Evolutionary conservation across 2,888 invertebrate genomes (phyloP), one percentile per base, ranked within the genome.

Genomic region (Eumerus sabulonum): DNA sequence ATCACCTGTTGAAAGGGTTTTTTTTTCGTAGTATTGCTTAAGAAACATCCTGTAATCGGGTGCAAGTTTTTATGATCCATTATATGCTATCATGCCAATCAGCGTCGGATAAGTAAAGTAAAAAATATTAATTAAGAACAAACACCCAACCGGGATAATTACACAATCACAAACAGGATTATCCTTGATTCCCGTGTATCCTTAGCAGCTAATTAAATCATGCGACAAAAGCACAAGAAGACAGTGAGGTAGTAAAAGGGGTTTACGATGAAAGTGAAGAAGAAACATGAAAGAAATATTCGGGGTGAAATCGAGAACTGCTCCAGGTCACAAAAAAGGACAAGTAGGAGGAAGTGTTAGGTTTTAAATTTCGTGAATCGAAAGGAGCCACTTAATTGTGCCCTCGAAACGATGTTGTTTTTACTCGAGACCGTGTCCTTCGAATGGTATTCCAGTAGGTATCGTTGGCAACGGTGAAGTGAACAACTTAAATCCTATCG

Each of bases 151-250:
- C n/a, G n/a, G 47, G 27, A 42, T 68, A 68, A 79, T 79, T 79
- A 79, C 68, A 51, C 71, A 77, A 77, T 77, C 71, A 77, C 57
- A 50, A 13, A 44, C 59, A 68, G 67, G 19, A 67, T 36, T 67
- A 73, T 77, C 72, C 62, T 36, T 45, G 16, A 42, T 44, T 63
- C 54, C 67, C 54, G 68, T 64, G 57, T 77, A 79, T 79, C 67
- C 59, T 63, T 79, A 70, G 70, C 79, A 79, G 74, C 79, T 79
- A 73, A 79, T 79, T 79, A 74, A 70, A 79, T 73, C 63, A 73
- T 68, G 68, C 48, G 67, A 72, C 73, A 77, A 54, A 74, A 19
- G 40, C 14, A 19, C 3, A 16, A 57, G 42, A 56, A 47, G 48
- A 59, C 44, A 27, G 27, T 27, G 27, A 27, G n/a, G n/a, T n/a